Evolutionary conservation across 2,888 invertebrate species (phyloP), one percentile per base, ranked within the genome.

Genomic region (Apotomis betuletana): DNA sequence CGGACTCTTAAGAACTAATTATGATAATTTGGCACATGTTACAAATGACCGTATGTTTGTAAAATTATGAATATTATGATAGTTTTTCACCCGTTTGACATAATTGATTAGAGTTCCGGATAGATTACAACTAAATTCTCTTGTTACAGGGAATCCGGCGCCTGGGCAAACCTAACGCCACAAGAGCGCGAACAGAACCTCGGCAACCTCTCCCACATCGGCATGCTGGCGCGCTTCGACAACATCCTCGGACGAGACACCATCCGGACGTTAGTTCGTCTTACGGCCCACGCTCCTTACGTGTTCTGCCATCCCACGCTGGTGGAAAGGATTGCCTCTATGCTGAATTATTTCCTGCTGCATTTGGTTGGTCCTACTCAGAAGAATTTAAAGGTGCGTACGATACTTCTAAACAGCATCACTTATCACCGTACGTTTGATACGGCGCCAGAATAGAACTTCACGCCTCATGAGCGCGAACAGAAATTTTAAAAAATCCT

Each of bases 291-390:
- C 95, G 85, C 96, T 94, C 85, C 96, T 92, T 88, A 85, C 59
- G 97, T 98, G 59, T 98, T 99, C 90, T 98, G 97, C 77, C 98
- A 98, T 85, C 95, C 96, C 55, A 97, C 97, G 6, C 96, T 99
- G 94, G 98, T 98, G 1, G 98, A 99, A 85, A 94, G 99, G 44
- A 96, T 99, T 73, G 98, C 98, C 0, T 96, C 97, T 9, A 99
- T 99, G 99, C 94, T 99, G 70, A 99, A 99, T 91, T 98, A 99
- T 90, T 98, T 99, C 87, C 90, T 99, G 46, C 90, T 96, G 61
- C 96, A 98, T 87, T 92, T 99, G 74, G 98, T 98, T 10, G 98
- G 98, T 0, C 98, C 98, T 0, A 98, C 98, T 81, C 97, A 97
- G 87, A 97, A 97, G 81, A 97, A 97, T 84, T 96, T 99, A 74